Conservation (phyloP, 2,113 vertebrate genomes). For the Montifringilla adamsi region DNA sequence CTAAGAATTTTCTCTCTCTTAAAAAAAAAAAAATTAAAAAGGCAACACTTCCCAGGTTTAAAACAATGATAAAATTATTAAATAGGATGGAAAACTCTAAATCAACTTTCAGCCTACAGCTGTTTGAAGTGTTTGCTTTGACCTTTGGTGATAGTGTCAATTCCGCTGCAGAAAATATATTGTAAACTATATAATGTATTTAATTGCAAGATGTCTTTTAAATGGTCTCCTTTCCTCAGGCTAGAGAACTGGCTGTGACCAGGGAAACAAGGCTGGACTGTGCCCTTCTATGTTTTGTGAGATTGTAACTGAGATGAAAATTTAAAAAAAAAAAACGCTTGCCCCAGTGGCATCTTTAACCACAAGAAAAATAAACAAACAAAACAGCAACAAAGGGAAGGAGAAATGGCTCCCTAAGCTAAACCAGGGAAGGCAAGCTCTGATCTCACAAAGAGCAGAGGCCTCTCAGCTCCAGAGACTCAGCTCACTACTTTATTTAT, state of each 20-base stretch:
- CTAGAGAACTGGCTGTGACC: slow-evolving; percentile 12
- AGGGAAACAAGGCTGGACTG: background rate
- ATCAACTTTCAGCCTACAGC: background rate
- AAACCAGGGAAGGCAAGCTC: background rate
- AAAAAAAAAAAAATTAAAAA: background rate
- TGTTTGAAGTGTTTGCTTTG: slow-evolving; percentile 35
- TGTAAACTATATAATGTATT: slow-evolving; percentile 24
- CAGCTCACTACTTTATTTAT: slow-evolving; percentile 42
- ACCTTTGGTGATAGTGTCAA: slow-evolving; percentile 36
- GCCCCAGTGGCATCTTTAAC: background rate
- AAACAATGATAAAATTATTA: slow-evolving; percentile 43
- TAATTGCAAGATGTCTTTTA: slow-evolving; percentile 62
- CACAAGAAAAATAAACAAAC: slow-evolving; percentile 17
- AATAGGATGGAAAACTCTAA: slow-evolving; percentile 17
- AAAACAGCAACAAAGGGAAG: background rate
- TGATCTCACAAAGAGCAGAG: background rate
- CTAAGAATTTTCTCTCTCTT: slow-evolving; percentile 63
- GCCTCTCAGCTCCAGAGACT: background rate
- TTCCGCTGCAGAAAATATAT: slow-evolving; percentile 30
- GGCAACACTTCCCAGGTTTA: slow-evolving; percentile 8
- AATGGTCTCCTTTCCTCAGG: slow-evolving; percentile 44
- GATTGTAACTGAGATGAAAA: slow-evolving; percentile 1
- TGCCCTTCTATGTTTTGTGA: background rate
- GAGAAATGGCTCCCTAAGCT: background rate
- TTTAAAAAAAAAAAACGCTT: background rate